These are phyloP conservation scores for Anguilla japonica DNA, from an alignment of 2,113 vertebrate species.

Conservation along the genomic window DNA sequence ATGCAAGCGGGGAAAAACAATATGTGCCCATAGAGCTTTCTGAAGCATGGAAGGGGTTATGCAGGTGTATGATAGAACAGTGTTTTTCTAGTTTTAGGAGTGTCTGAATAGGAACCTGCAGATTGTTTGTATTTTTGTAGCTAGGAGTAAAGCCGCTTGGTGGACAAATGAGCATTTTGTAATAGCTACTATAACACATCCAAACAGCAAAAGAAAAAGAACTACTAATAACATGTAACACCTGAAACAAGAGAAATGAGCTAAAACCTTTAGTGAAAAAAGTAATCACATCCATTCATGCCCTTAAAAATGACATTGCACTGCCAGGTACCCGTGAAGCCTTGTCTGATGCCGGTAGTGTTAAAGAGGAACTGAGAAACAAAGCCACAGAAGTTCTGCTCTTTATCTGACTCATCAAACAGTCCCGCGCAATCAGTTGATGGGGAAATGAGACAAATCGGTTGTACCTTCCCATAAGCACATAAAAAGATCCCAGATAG, in stretches of 20 bases:
- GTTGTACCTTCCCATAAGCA: neutral
- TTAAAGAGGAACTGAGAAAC: neutral
- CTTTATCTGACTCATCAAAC: constrained; percentile 1
- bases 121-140: too few relatives aligned
- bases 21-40: too few relatives aligned
- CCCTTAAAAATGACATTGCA: neutral
- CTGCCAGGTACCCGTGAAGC: neutral
- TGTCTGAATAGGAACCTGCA: too few relatives aligned
- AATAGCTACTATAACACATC: too few relatives aligned
- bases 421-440: neutral
- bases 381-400: neutral
- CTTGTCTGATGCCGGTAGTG: neutral
- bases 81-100: too few relatives aligned
- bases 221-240: neutral
- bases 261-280: neutral
- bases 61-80: too few relatives aligned
- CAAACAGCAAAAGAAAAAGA: too few relatives aligned
- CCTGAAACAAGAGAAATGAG: neutral
- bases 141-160: too few relatives aligned
- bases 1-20: too few relatives aligned
- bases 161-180: too few relatives aligned
- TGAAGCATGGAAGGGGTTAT: too few relatives aligned
- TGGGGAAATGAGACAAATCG: neutral
- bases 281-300: neutral
- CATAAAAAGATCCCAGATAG: neutral